phyloP scores from a whole-genome alignment of 2,888 invertebrate species.

The Taphrorychus bicolor region DNA sequence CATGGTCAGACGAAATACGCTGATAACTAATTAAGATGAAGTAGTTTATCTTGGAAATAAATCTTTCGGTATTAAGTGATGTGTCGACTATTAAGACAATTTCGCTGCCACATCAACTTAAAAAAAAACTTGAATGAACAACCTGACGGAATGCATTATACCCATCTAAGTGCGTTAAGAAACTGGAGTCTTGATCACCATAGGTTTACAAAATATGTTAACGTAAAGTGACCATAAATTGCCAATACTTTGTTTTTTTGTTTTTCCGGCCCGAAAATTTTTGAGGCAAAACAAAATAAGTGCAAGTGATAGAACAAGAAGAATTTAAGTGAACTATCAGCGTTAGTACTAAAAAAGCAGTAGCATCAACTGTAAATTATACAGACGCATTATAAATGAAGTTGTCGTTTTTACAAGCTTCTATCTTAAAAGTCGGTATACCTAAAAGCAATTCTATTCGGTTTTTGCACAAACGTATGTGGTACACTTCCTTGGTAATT shows the following conservation, averaged over 20 bases:
- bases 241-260: no score
- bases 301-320: no score
- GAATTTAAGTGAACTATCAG: no score
- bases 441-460: conserved; percentile 29
- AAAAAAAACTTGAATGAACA: conserved; percentile 2
- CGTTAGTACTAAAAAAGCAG: neutral
- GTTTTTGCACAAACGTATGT: conserved; percentile 34
- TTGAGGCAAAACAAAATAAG: no score
- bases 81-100: conserved; percentile 14
- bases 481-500: conserved; percentile 37
- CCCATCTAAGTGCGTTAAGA: neutral
- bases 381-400: conserved; percentile 15
- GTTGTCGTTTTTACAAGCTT: conserved; percentile 22
- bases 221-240: no score
- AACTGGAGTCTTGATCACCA: neutral
- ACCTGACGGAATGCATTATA: neutral
- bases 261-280: no score
- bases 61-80: conserved; percentile 21
- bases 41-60: conserved; percentile 22
- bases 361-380: conserved; percentile 9
- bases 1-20: conserved; percentile 22
- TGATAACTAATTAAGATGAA: conserved; percentile 38
- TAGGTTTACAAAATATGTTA: no score
- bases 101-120: neutral
- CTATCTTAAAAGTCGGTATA: conserved; percentile 25